These are phyloP conservation scores for Myotis brandtii DNA, from an alignment of 2,113 vertebrate genomes.

Conservation along the genomic window DNA sequence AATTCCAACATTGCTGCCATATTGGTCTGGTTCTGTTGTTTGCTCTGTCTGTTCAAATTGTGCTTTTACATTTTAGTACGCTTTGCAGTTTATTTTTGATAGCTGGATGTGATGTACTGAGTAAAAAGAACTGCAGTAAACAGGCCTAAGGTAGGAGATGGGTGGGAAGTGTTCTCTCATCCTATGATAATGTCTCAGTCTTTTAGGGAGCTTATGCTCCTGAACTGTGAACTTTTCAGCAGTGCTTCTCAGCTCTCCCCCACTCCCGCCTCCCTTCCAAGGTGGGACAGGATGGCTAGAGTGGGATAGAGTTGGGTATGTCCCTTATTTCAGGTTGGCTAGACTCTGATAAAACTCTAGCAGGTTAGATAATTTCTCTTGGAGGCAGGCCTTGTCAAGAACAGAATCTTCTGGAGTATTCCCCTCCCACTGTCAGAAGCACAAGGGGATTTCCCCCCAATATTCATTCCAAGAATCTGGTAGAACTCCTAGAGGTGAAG, in stretches of 20 bases:
- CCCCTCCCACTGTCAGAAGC: background rate
- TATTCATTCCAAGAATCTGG: background rate
- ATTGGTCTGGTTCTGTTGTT: background rate
- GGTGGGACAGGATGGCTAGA: background rate
- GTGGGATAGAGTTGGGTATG: background rate
- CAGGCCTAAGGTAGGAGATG: background rate
- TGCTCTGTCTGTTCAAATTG: background rate
- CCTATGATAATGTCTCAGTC: background rate
- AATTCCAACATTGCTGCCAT: background rate
- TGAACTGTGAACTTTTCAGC: background rate
- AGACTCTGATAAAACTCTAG: background rate
- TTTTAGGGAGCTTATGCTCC: background rate
- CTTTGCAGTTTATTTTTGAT: slow-evolving; percentile 15
- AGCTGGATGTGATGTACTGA: background rate
- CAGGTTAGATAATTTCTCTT: background rate
- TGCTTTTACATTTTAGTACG: background rate
- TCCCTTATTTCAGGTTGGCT: background rate
- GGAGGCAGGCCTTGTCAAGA: background rate
- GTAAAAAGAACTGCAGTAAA: background rate
- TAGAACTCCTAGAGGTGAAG: background rate
- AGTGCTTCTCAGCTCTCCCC: background rate
- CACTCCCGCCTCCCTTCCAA: too few species aligned
- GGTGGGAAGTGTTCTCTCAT: background rate
- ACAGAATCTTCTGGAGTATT: background rate
- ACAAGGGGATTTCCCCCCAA: background rate